Percentiles rank a stretch among this genome's conserved stretches.
phyloP scores from a whole-genome alignment of 2,113 vertebrate genomes.

The Plecotus auritus region DNA sequence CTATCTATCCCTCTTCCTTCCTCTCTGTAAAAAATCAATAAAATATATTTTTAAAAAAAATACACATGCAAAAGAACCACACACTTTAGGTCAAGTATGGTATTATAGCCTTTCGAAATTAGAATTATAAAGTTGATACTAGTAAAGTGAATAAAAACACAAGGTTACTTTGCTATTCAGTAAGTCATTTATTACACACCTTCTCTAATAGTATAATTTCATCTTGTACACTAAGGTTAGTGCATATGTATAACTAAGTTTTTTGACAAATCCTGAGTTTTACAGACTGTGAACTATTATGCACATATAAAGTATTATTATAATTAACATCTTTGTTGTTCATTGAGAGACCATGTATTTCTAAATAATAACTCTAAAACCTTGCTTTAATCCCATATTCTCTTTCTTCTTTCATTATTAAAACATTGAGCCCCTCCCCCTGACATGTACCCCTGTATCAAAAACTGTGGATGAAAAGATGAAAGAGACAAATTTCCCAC shows the following conservation, averaged over 20 bases:
- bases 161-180: background rate
- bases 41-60: too few species aligned
- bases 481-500: background rate
- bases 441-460: background rate
- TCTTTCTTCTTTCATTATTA: background rate
- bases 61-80: background rate
- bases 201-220: background rate
- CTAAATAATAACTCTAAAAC: background rate
- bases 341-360: background rate
- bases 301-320: background rate
- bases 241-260: background rate
- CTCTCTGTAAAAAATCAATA: too few species aligned
- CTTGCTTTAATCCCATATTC: background rate
- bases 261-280: background rate
- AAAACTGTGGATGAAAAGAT: background rate
- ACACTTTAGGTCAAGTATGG: background rate
- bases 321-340: background rate
- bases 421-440: background rate
- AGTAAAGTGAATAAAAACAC: background rate
- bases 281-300: background rate
- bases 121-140: background rate
- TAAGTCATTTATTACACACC: background rate
- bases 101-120: background rate
- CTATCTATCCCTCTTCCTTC: too few species aligned
- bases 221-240: background rate